These are phyloP conservation scores for Desmodus rotundus DNA, from an alignment of 2,113 vertebrate genomes.

Conservation along the genomic window DNA sequence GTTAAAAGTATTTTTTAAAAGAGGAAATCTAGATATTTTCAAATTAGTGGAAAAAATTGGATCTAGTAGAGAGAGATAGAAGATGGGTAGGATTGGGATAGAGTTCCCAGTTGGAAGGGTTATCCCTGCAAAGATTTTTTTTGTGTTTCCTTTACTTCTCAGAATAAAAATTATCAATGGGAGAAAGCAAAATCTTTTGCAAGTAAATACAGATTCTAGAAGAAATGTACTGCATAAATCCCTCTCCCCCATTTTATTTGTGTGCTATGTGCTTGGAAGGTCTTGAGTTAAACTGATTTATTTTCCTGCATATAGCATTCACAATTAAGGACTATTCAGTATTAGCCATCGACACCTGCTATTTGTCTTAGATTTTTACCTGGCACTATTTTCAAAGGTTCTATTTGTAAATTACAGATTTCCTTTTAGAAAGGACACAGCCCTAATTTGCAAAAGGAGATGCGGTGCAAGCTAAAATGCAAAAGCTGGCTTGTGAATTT, in stretches of 20 bases:
- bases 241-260: neutral
- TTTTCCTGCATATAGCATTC: neutral
- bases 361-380: conserved; percentile 32
- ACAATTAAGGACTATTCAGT: conserved; percentile 23
- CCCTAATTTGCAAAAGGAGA: neutral
- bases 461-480: neutral
- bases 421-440: neutral
- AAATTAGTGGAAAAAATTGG: neutral
- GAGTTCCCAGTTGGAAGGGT: neutral
- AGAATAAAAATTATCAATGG: neutral
- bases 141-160: neutral
- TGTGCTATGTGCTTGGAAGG: neutral
- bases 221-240: neutral
- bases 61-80: neutral
- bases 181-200: neutral
- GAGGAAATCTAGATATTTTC: neutral
- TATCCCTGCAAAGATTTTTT: conserved; percentile 8
- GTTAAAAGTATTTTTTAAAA: neutral
- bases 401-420: conserved; percentile 38
- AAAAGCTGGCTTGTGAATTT: neutral
- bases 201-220: conserved; percentile 4
- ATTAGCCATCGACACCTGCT: neutral
- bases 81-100: neutral
- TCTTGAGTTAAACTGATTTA: conserved; percentile 9
- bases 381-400: conserved; percentile 29